Evolutionary conservation across 2,888 invertebrate genomes (phyloP).

Genomic region (Leptopilina drosophilae): DNA sequence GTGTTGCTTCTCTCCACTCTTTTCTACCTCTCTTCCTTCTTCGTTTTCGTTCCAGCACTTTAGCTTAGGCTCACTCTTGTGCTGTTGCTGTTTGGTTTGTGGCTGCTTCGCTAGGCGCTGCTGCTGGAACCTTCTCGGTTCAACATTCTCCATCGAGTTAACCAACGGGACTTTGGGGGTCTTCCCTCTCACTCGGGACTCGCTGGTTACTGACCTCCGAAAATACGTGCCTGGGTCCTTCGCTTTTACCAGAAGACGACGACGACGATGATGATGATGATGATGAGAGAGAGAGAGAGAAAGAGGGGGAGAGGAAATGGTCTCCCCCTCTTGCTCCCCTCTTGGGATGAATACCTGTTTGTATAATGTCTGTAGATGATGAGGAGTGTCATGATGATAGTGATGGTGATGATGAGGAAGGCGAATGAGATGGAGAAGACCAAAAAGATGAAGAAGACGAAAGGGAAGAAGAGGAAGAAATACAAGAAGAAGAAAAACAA

Average conservation of each 20-base stretch:
- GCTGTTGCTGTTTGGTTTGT: conserved; percentile 46
- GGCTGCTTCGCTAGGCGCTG: conserved; percentile 42
- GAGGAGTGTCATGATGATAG: too few species aligned
- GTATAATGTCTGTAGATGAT: conserved; percentile 8
- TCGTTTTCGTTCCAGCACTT: conserved; percentile 50
- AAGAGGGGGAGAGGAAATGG: neutral
- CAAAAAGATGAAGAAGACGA: too few species aligned
- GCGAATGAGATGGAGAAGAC: too few species aligned
- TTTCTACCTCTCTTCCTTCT: conserved; percentile 52
- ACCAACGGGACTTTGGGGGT: conserved; percentile 74
- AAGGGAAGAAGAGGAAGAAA: too few species aligned
- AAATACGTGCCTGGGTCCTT: conserved; percentile 65
- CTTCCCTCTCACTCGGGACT: conserved; percentile 66
- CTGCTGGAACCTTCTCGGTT: conserved; percentile 55
- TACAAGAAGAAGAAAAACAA: too few species aligned
- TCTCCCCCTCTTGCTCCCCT: conserved; percentile 42
- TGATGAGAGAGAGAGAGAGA: too few species aligned
- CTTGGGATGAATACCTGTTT: conserved; percentile 20
- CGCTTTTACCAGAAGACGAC: conserved; percentile 16
- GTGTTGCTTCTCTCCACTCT: conserved; percentile 51
- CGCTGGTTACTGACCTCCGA: conserved; percentile 77
- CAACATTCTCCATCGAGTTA: conserved; percentile 73
- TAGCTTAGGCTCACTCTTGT: conserved; percentile 23
- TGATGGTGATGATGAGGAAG: too few species aligned
- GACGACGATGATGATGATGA: too few species aligned